Evolutionary conservation across 2,888 invertebrate genomes (phyloP).

Genomic region (Plutella xylostella): DNA sequence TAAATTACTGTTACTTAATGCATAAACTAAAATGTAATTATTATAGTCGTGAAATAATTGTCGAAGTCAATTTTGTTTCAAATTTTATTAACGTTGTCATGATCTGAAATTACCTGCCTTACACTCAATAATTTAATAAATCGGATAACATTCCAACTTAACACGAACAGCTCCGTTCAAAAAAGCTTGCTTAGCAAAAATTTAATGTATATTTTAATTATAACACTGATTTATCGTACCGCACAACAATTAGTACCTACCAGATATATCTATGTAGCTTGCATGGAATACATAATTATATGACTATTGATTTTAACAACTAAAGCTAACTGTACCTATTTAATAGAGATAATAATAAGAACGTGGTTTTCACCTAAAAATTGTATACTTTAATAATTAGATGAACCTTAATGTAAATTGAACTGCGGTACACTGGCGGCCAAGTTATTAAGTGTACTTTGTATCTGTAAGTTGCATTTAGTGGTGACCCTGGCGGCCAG

Average conservation of each 20-base stretch:
- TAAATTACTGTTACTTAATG: conserved; percentile 67
- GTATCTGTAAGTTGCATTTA: no score
- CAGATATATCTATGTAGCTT: conserved; percentile 17
- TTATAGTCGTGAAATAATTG: conserved; percentile 44
- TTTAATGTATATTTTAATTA: conserved; percentile 22
- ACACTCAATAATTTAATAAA: no score
- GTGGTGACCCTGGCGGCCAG: no score
- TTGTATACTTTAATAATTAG: background rate
- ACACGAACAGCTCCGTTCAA: background rate
- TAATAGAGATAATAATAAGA: background rate
- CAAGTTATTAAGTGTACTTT: no score
- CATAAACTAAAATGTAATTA: conserved; percentile 55
- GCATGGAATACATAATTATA: conserved; percentile 6
- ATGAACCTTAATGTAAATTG: conserved; percentile 15
- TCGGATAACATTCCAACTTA: no score
- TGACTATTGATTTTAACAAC: conserved; percentile 7
- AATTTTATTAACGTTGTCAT: conserved; percentile 41
- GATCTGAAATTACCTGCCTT: no score
- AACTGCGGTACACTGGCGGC: conserved; percentile 21
- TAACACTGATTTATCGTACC: conserved; percentile 28
- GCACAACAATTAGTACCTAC: conserved; percentile 40
- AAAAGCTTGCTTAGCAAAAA: conserved; percentile 36
- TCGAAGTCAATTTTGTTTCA: conserved; percentile 1
- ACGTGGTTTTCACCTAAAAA: background rate
- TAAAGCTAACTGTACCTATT: conserved; percentile 5